Evolutionary conservation across 53 echinoderm and acorn worm species (phyloP), one percentile per base, ranked within the genome.

Genomic region (Paracentrotus lividus): DNA sequence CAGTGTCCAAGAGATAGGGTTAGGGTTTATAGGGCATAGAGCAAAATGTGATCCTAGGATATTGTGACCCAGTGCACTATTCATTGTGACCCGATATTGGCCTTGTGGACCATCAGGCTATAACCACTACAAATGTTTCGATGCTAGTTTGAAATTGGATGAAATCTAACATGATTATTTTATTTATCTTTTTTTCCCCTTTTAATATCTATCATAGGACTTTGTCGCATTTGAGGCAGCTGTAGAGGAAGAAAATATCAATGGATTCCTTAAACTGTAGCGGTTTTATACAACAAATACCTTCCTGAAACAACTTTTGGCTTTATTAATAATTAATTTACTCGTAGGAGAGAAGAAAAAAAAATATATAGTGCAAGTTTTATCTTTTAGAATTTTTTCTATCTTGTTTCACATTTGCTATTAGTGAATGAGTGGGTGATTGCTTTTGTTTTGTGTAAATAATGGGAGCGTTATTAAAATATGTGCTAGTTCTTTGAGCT

Each of bases 261-360:
- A 97, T 26, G 34, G 58, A 44, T 97, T 97, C 86, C 93, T 97
- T 57, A 94, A 94, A 54, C 92, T 94, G 44, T 12, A 85, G 85
- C 49, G 31, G 49, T 47, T 85, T 23, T 49, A n/a, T n/a, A n/a
- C n/a, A n/a, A n/a, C 85, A 49, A 51, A 49, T 36, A 85, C 49
- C 85, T 85, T 85, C 85, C 85, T 47, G 6, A 49, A 42, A 77
- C 78, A 36, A 44, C 44, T 42, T 21, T 85, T 27, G 29, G 36
- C 36, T 72, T 15, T 69, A 4, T 34, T 69, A 5, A 72, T 38
- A 38, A 40, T 16, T 72, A 2, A 72, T 40, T 72, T 38, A 20
- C 4, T 72, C 38, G 20, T 40, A 32, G n/a, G n/a, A n/a, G 14
- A 72, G 57, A 4, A 72, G 38, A 72, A 72, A 40, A 24, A 61